A percentile compares a stretch with the other conserved stretches of the same genome.
These are phyloP conservation scores for Rousettus leschenaultii DNA, from an alignment of 2,113 vertebrate genomes.

Conservation along the genomic window DNA sequence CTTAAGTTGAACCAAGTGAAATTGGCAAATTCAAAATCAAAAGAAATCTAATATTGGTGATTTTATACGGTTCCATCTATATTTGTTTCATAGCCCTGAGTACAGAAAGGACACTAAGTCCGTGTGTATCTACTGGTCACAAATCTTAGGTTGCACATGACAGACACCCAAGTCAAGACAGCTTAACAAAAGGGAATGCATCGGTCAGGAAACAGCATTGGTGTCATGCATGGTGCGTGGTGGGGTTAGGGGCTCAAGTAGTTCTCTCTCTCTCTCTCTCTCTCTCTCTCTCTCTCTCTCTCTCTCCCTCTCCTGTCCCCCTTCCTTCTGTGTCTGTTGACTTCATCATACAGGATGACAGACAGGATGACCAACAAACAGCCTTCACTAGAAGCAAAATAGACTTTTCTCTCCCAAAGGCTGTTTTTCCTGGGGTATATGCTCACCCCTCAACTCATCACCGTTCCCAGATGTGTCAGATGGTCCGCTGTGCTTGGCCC, in stretches of 20 bases:
- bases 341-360: background rate
- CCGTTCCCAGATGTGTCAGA: background rate
- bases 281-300: background rate
- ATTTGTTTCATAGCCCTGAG: background rate
- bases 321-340: background rate
- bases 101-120: background rate
- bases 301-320: background rate
- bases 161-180: background rate
- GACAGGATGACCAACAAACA: background rate
- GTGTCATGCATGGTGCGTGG: too few relatives aligned
- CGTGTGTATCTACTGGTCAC: background rate
- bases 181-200: background rate
- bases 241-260: background rate
- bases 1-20: background rate
- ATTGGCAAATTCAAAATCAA: background rate
- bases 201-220: background rate
- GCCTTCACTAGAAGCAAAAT: background rate
- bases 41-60: background rate
- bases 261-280: background rate
- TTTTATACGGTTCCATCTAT: background rate
- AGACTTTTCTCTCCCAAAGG: background rate
- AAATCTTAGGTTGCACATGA: background rate
- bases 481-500: background rate
- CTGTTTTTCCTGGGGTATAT: background rate
- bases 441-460: background rate